Evolutionary conservation across 2,888 invertebrate species (phyloP).

Genomic region (Troglohyphantes excavatus): DNA sequence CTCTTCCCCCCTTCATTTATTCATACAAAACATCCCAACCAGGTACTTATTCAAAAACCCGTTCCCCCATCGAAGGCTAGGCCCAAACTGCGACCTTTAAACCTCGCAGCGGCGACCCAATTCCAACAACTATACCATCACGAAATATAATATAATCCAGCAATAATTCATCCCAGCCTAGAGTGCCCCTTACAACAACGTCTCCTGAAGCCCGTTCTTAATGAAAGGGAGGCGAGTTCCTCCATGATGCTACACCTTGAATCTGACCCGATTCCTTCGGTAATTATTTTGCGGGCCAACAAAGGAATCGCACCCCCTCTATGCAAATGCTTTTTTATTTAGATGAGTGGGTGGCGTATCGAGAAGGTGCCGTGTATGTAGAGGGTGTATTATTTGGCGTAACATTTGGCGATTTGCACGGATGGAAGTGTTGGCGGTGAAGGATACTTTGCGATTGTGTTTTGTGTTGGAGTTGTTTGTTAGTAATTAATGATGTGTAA

Average conservation of each 20-base stretch:
- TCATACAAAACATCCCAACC: slow-evolving; percentile 15
- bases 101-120: slow-evolving; percentile 50
- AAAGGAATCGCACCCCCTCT: slow-evolving; percentile 20
- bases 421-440: background rate
- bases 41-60: slow-evolving; percentile 31
- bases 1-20: background rate
- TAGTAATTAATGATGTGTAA: background rate
- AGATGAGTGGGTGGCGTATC: background rate
- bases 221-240: slow-evolving; percentile 41
- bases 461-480: background rate
- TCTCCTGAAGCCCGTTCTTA: slow-evolving; percentile 19
- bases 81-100: slow-evolving; percentile 46
- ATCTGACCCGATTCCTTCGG: slow-evolving; percentile 49
- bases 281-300: slow-evolving; percentile 42
- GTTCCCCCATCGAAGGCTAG: slow-evolving; percentile 46
- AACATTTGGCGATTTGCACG: background rate
- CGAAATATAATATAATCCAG: slow-evolving; percentile 50
- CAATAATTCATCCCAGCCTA: slow-evolving; percentile 26
- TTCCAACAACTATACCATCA: slow-evolving; percentile 11
- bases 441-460: background rate
- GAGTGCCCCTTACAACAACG: too few species aligned
- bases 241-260: slow-evolving; percentile 45
- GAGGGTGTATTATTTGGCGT: background rate
- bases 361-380: background rate
- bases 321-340: slow-evolving; percentile 43